Evolutionary conservation across 2,113 vertebrate species (phyloP).

Genomic region (Notothenia coriiceps): DNA sequence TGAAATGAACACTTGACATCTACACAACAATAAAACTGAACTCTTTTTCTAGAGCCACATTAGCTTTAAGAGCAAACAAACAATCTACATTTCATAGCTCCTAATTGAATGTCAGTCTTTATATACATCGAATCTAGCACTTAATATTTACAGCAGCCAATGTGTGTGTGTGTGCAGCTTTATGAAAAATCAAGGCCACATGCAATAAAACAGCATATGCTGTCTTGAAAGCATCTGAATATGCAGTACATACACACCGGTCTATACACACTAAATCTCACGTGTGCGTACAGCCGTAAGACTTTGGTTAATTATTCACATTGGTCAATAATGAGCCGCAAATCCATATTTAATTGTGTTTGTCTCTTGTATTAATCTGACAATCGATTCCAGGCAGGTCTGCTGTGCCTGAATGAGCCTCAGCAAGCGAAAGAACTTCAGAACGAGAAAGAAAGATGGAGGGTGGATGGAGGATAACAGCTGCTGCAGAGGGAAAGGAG

Average conservation of each 20-base stretch:
- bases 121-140: background rate
- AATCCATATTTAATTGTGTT: conserved; percentile 78
- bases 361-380: conserved; percentile 73
- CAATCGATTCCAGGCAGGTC: conserved; percentile 61
- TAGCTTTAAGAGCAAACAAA: conserved; percentile 11
- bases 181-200: background rate
- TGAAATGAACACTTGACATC: conserved; percentile 25
- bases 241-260: conserved; percentile 4
- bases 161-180: background rate
- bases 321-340: conserved; percentile 67
- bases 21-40: conserved; percentile 15
- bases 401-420: conserved; percentile 34
- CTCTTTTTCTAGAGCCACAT: background rate
- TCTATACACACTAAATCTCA: background rate
- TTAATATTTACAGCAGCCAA: conserved; percentile 21
- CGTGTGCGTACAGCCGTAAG: background rate
- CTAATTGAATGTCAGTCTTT: conserved; percentile 11
- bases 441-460: conserved; percentile 17
- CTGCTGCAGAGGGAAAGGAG: conserved; percentile 15
- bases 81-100: background rate
- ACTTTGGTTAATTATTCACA: conserved; percentile 72
- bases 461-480: conserved; percentile 3
- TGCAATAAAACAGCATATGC: background rate
- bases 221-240: background rate
- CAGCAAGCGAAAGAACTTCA: conserved; percentile 30